Percentiles rank a stretch among this genome's conserved stretches.
These are phyloP conservation scores for Peromyscus aztecus DNA, from an alignment of 2,797 vertebrate genomes.

Conservation along the genomic window DNA sequence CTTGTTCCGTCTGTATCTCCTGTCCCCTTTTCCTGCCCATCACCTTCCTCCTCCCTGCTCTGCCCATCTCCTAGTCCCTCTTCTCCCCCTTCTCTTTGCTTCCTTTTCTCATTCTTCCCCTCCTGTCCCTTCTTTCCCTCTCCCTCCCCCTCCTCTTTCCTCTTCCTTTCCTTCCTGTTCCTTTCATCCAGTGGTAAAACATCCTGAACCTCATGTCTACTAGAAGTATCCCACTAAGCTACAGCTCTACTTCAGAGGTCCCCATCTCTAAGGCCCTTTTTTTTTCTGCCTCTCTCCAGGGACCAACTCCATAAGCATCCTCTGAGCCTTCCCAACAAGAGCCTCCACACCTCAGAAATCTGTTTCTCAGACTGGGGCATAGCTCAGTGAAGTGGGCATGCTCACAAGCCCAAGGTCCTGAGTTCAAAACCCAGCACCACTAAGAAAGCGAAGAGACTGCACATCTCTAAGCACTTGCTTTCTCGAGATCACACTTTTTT, in stretches of 20 bases:
- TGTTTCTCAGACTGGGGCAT: not conserved
- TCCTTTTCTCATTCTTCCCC: not conserved
- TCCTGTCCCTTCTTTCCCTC: not conserved
- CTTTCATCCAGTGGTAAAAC: not conserved
- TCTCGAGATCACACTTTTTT: no score
- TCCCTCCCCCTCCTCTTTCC: not conserved
- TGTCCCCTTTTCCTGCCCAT: no score
- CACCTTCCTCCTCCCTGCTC: no score
- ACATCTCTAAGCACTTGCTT: not conserved
- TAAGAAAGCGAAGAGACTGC: not conserved
- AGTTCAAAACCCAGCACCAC: not conserved
- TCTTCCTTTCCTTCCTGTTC: not conserved
- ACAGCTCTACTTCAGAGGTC: not conserved
- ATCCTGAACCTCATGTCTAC: not conserved
- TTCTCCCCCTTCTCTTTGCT: not conserved
- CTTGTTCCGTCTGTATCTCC: no score
- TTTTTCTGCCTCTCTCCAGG: not conserved
- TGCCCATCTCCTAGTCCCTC: not conserved
- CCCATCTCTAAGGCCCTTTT: not conserved
- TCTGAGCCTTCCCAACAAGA: not conserved
- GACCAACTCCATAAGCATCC: not conserved
- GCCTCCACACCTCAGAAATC: not conserved
- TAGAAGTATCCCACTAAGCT: not conserved
- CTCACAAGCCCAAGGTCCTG: not conserved
- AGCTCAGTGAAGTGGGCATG: no score